These are phyloP conservation scores for Himalopsyche kuldschensis DNA, from an alignment of 2,888 invertebrate genomes.

Conservation along the genomic window DNA sequence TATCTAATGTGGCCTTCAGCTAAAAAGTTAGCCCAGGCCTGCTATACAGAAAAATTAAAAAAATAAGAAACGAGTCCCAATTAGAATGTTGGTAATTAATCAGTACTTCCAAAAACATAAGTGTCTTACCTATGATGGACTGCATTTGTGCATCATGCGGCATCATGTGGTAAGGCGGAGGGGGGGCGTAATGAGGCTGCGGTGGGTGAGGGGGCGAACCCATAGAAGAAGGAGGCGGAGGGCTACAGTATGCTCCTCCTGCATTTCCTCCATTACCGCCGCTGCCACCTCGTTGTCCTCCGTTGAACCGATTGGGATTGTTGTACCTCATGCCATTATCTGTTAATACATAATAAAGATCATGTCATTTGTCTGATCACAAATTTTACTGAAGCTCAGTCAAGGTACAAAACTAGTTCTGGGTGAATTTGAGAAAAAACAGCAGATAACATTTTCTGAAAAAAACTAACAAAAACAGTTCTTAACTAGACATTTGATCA, in stretches of 20 bases:
- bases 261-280: slow-evolving; percentile 37
- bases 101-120: neutral
- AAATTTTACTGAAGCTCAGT: no score
- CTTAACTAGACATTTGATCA: no score
- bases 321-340: slow-evolving; percentile 38
- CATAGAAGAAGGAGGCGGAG: slow-evolving; percentile 38
- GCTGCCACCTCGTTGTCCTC: slow-evolving; percentile 11
- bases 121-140: slow-evolving; percentile 37
- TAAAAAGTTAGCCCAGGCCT: neutral
- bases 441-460: no score
- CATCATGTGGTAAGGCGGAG: slow-evolving; percentile 45
- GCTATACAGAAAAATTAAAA: neutral
- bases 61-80: neutral
- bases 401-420: no score
- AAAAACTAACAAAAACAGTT: no score
- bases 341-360: neutral
- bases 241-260: slow-evolving; percentile 31
- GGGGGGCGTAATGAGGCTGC: slow-evolving; percentile 47
- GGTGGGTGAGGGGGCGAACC: slow-evolving; percentile 54
- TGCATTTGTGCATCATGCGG: slow-evolving; percentile 40
- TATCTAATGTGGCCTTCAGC: neutral
- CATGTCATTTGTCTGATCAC: no score
- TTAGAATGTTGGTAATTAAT: neutral
- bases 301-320: slow-evolving; percentile 40
- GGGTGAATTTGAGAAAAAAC: no score